These are phyloP conservation scores for Pantherophis alleghaniensis DNA, from an alignment of 2,797 vertebrate genomes.

Conservation along the genomic window DNA sequence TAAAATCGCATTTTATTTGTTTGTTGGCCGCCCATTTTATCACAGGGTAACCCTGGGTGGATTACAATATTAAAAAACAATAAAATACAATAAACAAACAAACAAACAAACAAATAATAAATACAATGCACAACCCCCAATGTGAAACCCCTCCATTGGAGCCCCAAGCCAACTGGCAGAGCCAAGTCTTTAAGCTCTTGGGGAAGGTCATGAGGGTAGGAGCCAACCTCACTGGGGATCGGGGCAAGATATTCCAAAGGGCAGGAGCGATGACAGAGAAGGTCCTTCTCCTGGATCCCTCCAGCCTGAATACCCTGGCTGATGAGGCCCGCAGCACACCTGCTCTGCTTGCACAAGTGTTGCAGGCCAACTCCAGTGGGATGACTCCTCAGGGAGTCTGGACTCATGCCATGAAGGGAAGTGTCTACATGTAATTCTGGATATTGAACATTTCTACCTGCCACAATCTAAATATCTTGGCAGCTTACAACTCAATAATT, in stretches of 20 bases:
- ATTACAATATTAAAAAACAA: not conserved
- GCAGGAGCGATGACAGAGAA: not conserved
- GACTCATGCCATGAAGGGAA: not conserved
- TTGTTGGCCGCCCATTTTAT: not conserved
- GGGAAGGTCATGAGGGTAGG: not conserved
- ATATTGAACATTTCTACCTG: not conserved
- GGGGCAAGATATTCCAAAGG: not conserved
- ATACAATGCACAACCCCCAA: not conserved
- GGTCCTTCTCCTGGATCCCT: not conserved
- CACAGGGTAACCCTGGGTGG: not conserved
- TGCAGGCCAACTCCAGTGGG: not conserved
- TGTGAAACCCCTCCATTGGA: not conserved
- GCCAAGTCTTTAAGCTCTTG: too few species aligned
- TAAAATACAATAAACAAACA: not conserved
- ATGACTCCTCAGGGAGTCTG: not conserved
- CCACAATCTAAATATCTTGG: not conserved
- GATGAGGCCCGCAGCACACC: too few species aligned
- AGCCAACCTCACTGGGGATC: not conserved
- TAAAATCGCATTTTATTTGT: not conserved
- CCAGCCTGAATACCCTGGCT: not conserved
- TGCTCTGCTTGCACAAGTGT: not conserved
- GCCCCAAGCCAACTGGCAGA: too few species aligned
- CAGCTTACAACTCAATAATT: not conserved
- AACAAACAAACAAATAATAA: too few species aligned
- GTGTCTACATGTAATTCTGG: not conserved